These are phyloP conservation scores for Neomorphus geoffroyi DNA, from an alignment of 2,797 vertebrate species.

Conservation along the genomic window DNA sequence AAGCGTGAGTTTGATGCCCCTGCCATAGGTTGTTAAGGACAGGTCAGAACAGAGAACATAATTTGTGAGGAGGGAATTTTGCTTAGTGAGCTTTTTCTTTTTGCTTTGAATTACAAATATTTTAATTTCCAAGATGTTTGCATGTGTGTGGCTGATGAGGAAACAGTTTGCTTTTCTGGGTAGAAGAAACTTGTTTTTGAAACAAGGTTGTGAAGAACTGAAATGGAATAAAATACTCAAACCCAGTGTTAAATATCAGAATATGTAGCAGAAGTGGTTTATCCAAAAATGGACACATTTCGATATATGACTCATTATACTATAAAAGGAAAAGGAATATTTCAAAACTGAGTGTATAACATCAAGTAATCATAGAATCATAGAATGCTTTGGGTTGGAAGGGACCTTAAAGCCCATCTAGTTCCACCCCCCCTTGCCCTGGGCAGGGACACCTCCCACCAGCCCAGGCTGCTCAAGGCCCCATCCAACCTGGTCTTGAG, in stretches of 20 bases:
- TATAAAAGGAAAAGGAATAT: background rate
- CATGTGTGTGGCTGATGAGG: background rate
- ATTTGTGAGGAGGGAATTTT: background rate
- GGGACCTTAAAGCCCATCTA: too few species aligned
- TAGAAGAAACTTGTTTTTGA: slow-evolving; percentile 3
- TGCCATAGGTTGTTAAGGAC: background rate
- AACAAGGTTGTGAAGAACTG: background rate
- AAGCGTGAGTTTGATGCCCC: too few species aligned
- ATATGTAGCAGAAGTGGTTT: background rate
- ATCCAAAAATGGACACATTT: background rate
- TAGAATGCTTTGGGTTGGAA: too few species aligned
- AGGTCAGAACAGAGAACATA: background rate
- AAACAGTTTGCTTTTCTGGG: background rate
- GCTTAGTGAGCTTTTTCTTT: background rate
- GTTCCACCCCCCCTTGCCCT: too few species aligned
- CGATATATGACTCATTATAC: background rate
- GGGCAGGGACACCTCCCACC: too few species aligned
- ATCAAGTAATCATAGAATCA: background rate
- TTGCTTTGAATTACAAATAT: background rate
- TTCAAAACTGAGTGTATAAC: background rate
- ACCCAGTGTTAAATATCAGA: background rate
- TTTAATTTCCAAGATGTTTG: background rate
- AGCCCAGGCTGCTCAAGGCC: too few species aligned
- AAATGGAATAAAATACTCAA: slow-evolving; percentile 6
- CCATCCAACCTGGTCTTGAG: too few species aligned